Percentiles rank a stretch among this genome's conserved stretches.
Evolutionary conservation across 2,797 vertebrate genomes (phyloP).

Genomic region (Aythya fuligula): DNA sequence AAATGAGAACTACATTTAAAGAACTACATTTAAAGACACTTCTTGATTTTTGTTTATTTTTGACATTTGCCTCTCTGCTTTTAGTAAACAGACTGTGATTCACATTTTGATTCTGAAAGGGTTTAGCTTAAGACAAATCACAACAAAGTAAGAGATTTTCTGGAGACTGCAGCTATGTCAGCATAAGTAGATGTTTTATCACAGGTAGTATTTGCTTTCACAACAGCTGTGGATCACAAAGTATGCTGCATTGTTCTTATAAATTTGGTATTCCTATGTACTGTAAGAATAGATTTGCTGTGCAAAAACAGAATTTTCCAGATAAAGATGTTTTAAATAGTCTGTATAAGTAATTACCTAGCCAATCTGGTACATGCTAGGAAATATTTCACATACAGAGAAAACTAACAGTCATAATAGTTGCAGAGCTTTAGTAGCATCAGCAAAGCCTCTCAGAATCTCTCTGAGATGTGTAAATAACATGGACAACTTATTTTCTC

Average conservation of each 20-base stretch:
- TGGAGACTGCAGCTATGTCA: not conserved
- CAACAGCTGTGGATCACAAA: not conserved
- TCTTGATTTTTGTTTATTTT: not conserved
- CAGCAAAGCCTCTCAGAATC: not conserved
- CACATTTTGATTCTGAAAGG: not conserved
- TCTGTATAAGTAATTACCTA: not conserved
- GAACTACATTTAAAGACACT: not conserved
- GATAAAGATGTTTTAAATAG: not conserved
- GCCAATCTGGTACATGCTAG: not conserved
- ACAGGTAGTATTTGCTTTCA: not conserved
- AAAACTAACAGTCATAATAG: not conserved
- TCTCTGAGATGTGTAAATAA: not conserved
- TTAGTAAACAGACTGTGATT: not conserved
- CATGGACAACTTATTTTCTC: rapidly evolving
- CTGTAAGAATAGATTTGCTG: not conserved
- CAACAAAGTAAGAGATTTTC: not conserved
- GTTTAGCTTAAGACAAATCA: not conserved
- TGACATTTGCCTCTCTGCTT: not conserved
- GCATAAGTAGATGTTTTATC: not conserved
- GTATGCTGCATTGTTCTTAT: not conserved
- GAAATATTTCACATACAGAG: not conserved
- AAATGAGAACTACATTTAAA: not conserved
- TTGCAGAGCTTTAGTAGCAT: not conserved
- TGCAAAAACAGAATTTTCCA: not conserved
- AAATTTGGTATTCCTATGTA: not conserved